Evolutionary conservation across 2,113 vertebrate species (phyloP).

Genomic region (Tautogolabrus adspersus): DNA sequence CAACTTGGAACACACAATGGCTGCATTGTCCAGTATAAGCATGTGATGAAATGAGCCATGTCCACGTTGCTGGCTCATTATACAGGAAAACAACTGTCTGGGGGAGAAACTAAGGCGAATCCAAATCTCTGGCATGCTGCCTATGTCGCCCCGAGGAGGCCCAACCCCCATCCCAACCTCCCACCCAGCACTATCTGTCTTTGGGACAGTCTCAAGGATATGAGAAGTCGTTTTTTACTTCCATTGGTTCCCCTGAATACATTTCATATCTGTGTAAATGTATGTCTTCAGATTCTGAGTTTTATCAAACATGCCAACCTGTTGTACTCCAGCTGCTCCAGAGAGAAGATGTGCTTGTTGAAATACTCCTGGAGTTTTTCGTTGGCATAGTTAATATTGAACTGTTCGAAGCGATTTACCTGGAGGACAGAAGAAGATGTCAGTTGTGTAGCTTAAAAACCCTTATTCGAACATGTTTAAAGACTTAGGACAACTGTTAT

Average conservation of each 20-base stretch:
- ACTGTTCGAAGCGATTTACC: constrained; percentile 96
- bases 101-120: constrained; percentile 46
- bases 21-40: constrained; percentile 69
- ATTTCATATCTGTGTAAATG: not conserved
- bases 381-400: constrained; percentile 95
- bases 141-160: constrained; percentile 29
- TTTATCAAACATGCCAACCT: constrained; percentile 77
- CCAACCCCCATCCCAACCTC: constrained; percentile 8
- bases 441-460: no score
- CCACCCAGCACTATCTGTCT: constrained; percentile 29
- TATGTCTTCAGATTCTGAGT: not conserved
- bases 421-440: constrained; percentile 50
- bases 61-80: constrained; percentile 60
- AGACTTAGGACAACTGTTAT: no score
- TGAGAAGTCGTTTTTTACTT: constrained; percentile 17
- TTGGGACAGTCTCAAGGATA: constrained; percentile 11
- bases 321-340: constrained; percentile 95
- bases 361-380: constrained; percentile 97
- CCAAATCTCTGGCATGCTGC: constrained; percentile 63
- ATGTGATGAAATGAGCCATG: constrained; percentile 78
- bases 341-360: constrained; percentile 96
- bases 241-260: not conserved
- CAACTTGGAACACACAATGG: constrained; percentile 68
- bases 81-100: constrained; percentile 74
- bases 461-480: no score